Conservation (phyloP, 2,113 vertebrate genomes). For the Panthera leo region DNA sequence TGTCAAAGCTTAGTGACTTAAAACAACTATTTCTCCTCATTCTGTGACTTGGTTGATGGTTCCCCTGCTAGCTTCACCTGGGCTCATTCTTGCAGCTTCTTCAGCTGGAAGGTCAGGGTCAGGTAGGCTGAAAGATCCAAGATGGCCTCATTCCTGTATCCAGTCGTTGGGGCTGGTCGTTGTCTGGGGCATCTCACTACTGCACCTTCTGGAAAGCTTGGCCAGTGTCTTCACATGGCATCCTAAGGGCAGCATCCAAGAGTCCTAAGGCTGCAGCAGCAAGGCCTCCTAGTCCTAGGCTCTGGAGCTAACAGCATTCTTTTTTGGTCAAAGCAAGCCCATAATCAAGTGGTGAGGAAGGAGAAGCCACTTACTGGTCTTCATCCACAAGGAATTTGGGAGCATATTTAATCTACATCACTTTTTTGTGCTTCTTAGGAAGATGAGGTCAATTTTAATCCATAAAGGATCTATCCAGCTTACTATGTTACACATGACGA, state of each 20-base stretch:
- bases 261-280: too few relatives aligned
- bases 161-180: background rate
- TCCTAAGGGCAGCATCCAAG: background rate
- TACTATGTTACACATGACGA: background rate
- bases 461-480: background rate
- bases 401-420: background rate
- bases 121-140: background rate
- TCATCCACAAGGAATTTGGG: background rate
- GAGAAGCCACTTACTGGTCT: background rate
- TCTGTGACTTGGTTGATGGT: background rate
- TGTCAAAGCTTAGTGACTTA: background rate
- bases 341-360: background rate
- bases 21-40: background rate
- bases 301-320: background rate
- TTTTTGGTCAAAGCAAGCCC: background rate
- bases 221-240: fast-evolving
- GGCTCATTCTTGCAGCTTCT: background rate
- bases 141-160: background rate
- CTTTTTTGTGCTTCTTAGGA: background rate
- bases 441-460: background rate
- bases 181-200: background rate
- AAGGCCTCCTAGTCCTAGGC: too few relatives aligned
- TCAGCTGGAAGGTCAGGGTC: background rate
- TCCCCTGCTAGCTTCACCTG: background rate
- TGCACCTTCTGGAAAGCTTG: background rate